Evolutionary conservation across 1,140 invertebrate genomes (phyloP).

Genomic region (Grapholita molesta): DNA sequence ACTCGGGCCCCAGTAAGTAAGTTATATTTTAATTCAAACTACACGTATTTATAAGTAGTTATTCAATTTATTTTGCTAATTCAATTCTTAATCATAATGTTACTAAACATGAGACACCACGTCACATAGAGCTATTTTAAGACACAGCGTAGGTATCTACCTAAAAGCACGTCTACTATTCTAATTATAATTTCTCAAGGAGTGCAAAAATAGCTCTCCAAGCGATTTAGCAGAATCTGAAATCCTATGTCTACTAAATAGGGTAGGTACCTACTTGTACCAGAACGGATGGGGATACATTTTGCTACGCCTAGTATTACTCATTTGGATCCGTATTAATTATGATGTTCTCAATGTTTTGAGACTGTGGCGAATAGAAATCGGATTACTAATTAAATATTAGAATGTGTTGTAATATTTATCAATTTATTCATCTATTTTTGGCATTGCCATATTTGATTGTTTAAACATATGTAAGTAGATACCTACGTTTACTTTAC

Average conservation of each 20-base stretch:
- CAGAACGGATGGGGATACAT: neutral
- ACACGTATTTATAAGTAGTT: too few species aligned
- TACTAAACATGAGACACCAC: slow-evolving; percentile 5
- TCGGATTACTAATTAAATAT: too few species aligned
- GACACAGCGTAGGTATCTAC: slow-evolving; percentile 29
- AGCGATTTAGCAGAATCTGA: slow-evolving; percentile 17
- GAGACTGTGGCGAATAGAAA: too few species aligned
- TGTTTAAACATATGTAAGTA: too few species aligned
- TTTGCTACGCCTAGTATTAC: neutral
- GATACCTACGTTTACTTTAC: too few species aligned
- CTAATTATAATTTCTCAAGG: slow-evolving; percentile 45
- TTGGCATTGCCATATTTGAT: too few species aligned
- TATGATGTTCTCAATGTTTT: too few species aligned
- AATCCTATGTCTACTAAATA: neutral
- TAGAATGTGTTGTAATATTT: too few species aligned
- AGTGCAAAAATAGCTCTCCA: slow-evolving; percentile 33
- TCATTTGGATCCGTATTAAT: too few species aligned
- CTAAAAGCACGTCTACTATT: slow-evolving; percentile 49
- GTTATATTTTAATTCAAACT: too few species aligned
- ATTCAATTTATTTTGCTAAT: neutral
- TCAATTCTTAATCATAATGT: neutral
- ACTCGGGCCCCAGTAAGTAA: too few species aligned
- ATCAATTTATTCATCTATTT: too few species aligned
- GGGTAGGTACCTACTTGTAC: neutral
- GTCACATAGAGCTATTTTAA: slow-evolving; percentile 23